These are phyloP conservation scores for Celastrina argiolus DNA, from an alignment of 2,888 invertebrate species.

Conservation along the genomic window DNA sequence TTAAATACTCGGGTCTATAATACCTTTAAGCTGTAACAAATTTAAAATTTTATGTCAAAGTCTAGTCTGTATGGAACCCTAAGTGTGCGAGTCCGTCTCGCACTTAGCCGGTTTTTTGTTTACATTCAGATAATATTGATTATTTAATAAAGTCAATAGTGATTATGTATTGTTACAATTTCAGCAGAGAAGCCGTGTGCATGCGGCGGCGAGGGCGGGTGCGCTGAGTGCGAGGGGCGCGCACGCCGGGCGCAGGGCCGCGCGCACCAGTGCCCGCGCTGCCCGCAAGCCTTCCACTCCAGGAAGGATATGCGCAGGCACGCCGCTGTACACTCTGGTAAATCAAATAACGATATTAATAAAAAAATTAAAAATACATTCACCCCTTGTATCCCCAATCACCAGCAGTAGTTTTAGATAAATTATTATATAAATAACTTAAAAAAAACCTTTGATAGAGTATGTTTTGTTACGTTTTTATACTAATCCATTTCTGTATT, in stretches of 20 bases:
- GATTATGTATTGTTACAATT: neutral
- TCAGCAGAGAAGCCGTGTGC: conserved; percentile 41
- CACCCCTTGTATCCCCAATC: neutral
- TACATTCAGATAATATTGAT: too few relatives aligned
- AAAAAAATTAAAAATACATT: neutral
- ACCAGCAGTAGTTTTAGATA: neutral
- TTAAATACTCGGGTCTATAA: too few relatives aligned
- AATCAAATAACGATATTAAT: conserved; percentile 13
- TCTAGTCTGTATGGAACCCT: too few relatives aligned
- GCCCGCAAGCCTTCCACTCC: conserved; percentile 82
- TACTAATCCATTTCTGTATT: conserved; percentile 27
- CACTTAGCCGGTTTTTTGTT: too few relatives aligned
- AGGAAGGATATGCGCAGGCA: conserved; percentile 84
- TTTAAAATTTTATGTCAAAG: too few relatives aligned
- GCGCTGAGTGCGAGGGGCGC: conserved; percentile 36
- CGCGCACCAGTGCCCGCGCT: conserved; percentile 80
- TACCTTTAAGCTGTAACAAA: too few relatives aligned
- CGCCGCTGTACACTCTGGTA: conserved; percentile 82
- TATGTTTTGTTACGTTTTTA: neutral
- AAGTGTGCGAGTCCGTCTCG: too few relatives aligned
- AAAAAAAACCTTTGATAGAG: neutral
- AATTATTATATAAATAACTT: neutral
- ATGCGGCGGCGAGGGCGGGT: conserved; percentile 33
- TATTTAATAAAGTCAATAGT: neutral
- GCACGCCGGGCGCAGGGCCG: conserved; percentile 29